Evolutionary conservation across 2,113 vertebrate genomes (phyloP), one percentile per base, ranked within the genome.

Genomic region (Cyrtonyx montezumae): DNA sequence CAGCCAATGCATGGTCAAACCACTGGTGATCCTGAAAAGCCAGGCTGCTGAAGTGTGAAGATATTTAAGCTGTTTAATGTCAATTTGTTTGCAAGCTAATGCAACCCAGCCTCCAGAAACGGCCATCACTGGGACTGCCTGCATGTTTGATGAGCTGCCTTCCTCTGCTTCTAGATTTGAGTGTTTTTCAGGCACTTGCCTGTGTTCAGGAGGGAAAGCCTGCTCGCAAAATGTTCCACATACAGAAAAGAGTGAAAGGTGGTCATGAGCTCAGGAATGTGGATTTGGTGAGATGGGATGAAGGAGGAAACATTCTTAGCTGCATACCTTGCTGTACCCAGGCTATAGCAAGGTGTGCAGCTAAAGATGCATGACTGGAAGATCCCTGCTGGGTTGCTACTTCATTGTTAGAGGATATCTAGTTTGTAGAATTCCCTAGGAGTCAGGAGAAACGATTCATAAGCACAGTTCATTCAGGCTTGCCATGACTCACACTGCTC

Each of bases 251-350:
- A 63, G 61, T 75, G 61, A 59, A 81, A 68, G 19, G 23, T 58
- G 71, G 66, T 1, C 83, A 63, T n/a, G 56, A 76, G 69, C 84
- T 81, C 51, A 49, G 66, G 77, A 93, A 87, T 62, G 69, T 88
- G 74, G 51, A 91, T 88, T 91, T 92, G 91, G 81, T 63, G 68
- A 83, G 75, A 55, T 78, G 76, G 46, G 37, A 78, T 79, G 59
- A 76, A 83, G 56, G 68, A 93, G 45, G 82, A 18, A 21, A 20
- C 55, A n/a, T 20, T 56, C 55, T 56, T 32, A 56, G 30, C 30
- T 32, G 30, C 55, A 56, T 17, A 19, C 30, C 18, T 10, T 56
- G 30, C 68, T 8, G 40, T 55, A 63, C 25, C 15, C 26, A 49
- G 69, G 36, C 36, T 86, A 80, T 21, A 4, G 34, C 42, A 83